Evolutionary conservation across 92 coral and sea anemone genomes (phyloP).

Genomic region (Phenganax stokvisi): DNA sequence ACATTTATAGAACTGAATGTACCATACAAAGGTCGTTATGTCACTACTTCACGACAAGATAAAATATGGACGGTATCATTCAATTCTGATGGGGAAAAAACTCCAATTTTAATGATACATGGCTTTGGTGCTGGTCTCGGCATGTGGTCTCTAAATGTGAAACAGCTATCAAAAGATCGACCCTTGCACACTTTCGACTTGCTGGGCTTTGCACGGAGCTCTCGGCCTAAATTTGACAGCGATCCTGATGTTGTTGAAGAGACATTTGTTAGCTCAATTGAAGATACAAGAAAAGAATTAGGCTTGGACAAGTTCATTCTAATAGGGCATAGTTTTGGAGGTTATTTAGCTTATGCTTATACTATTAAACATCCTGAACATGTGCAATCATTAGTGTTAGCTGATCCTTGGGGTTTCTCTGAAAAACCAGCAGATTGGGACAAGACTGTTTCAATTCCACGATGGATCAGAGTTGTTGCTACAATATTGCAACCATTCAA

Average conservation of each 20-base stretch:
- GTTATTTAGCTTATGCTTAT: constrained; percentile 78
- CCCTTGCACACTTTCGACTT: constrained; percentile 78
- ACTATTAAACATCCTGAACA: constrained; percentile 69
- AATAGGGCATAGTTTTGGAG: constrained; percentile 94
- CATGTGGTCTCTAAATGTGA: constrained; percentile 78
- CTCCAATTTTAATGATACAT: constrained; percentile 82
- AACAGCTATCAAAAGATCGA: constrained; percentile 64
- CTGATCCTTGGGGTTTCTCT: constrained; percentile 94
- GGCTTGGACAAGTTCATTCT: constrained; percentile 82
- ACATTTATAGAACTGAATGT: constrained; percentile 59
- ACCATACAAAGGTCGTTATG: constrained; percentile 59
- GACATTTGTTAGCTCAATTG: constrained; percentile 75
- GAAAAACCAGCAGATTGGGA: constrained; percentile 78
- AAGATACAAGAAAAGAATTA: constrained; percentile 73
- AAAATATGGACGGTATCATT: constrained; percentile 78
- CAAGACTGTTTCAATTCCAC: constrained; percentile 53
- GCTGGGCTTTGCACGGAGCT: constrained; percentile 92
- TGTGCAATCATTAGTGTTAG: constrained; percentile 76
- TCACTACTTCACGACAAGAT: constrained; percentile 52
- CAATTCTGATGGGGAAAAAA: constrained; percentile 64
- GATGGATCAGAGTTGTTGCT: constrained; percentile 72
- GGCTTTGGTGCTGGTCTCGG: constrained; percentile 97
- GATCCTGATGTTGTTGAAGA: constrained; percentile 67
- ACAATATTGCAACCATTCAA: constrained; percentile 70
- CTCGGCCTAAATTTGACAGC: constrained; percentile 69